A percentile compares a stretch with the other conserved stretches of the same genome.
Evolutionary conservation across 2,888 invertebrate genomes (phyloP).

Genomic region (Ganaspis brasiliensis): DNA sequence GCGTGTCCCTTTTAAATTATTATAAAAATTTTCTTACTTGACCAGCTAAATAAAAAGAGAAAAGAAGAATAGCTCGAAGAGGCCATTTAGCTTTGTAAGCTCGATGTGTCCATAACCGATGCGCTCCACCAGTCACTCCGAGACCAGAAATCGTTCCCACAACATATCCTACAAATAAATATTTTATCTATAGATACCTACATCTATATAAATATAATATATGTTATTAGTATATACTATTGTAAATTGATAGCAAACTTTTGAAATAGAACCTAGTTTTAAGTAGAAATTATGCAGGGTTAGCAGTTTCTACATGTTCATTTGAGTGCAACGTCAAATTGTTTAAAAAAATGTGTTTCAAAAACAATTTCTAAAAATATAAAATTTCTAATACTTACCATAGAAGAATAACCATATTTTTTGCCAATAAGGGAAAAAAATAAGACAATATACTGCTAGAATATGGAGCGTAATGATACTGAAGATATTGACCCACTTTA

Average conservation of each 20-base stretch:
- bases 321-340: no score
- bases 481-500: constrained; percentile 27
- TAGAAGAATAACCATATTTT: neutral
- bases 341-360: no score
- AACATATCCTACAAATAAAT: no score
- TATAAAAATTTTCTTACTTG: no score
- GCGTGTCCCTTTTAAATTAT: no score
- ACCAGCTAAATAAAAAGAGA: neutral
- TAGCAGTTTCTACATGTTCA: no score
- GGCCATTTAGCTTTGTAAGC: constrained; percentile 33
- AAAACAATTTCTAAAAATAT: neutral
- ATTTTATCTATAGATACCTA: neutral
- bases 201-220: no score
- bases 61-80: neutral
- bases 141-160: neutral
- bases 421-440: neutral
- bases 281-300: no score
- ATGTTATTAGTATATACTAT: no score
- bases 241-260: no score
- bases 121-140: constrained; percentile 33
- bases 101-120: constrained; percentile 20
- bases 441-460: neutral
- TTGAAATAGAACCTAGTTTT: no score
- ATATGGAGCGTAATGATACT: neutral
- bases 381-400: neutral